Evolutionary conservation across 37 sponge, comb jelly and placozoan species (phyloP), one percentile per base, ranked within the genome.

Genomic region (Halichondria panicea): DNA sequence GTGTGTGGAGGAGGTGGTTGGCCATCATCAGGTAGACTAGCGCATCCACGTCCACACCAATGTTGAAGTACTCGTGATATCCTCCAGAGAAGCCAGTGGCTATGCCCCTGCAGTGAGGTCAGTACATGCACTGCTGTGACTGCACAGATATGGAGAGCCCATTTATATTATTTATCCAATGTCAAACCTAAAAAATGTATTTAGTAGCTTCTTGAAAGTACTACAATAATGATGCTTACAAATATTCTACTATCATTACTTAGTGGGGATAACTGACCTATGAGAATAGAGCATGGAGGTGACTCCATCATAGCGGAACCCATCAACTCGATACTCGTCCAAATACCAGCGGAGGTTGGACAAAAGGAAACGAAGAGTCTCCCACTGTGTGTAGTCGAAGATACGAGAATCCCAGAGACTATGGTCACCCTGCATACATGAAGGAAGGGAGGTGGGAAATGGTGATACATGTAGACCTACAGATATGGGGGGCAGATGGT

Each of bases 281-380:
- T 98, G 95, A 70, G 86, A 93, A 53, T 94, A 98, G 27, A 98
- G 75, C 99, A 98, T 98, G 48, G 95, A 87, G 22, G 99, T 98
- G 34, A 98, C 71, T 36, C 99, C 99, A 54, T 98, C 99, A 88
- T 95, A 98, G 39, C 99, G 68, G 67, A 95, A 98, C 13, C 99
- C 99, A 78, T 98, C 99, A 52, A 98, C 92, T 37, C 62, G 87
- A 72, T 84, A 98, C 70, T 95, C 95, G 6, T 95, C 90, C 0
- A 92, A 34, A 66, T 84, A 98, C 93, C 93, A 98, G 32, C 92
- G 77, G 32, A 98, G 81, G 69, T 98, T 95, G 72, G 99, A 95
- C 21, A 98, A 75, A 32, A 98, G 89, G 52, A 98, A 95, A 1
- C 95, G 87, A 46, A 93, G 72, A 37, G 92, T 91, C 67, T 92